Evolutionary conservation across 2,113 vertebrate genomes (phyloP).

Genomic region (Bucco capensis): DNA sequence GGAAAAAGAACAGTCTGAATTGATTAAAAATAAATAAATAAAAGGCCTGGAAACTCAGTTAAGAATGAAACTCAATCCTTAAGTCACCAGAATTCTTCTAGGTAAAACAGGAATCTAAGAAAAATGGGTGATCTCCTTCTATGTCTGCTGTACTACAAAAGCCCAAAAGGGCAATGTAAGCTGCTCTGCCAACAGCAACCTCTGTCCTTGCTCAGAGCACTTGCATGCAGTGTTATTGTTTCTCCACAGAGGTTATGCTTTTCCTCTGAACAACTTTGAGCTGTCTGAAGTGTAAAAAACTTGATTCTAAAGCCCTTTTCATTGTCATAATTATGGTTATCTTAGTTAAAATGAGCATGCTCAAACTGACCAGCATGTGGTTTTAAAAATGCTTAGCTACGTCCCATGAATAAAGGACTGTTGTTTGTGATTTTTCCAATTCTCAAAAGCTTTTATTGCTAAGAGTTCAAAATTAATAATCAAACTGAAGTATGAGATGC

Average conservation of each 20-base stretch:
- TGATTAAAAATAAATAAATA: conserved; percentile 67
- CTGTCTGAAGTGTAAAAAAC: not conserved
- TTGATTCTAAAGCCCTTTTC: not conserved
- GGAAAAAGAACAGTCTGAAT: conserved; percentile 54
- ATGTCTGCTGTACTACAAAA: not conserved
- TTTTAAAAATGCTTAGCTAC: no score
- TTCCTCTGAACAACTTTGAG: not conserved
- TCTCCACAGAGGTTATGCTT: not conserved
- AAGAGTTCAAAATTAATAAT: not conserved
- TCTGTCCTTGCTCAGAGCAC: not conserved
- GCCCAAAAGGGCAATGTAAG: not conserved
- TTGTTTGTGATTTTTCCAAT: not conserved
- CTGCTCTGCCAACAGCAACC: not conserved
- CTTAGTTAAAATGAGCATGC: not conserved
- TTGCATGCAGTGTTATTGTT: accelerated
- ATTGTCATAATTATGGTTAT: not conserved
- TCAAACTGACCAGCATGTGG: not conserved
- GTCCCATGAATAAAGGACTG: no score
- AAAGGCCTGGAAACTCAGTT: conserved; percentile 39
- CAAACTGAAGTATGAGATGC: not conserved
- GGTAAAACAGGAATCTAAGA: not conserved
- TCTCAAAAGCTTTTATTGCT: not conserved
- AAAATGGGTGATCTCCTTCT: not conserved
- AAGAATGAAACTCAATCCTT: conserved; percentile 38
- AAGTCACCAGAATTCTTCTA: not conserved